Evolutionary conservation across 2,797 vertebrate species (phyloP).

Genomic region (Steatocranus sp.): DNA sequence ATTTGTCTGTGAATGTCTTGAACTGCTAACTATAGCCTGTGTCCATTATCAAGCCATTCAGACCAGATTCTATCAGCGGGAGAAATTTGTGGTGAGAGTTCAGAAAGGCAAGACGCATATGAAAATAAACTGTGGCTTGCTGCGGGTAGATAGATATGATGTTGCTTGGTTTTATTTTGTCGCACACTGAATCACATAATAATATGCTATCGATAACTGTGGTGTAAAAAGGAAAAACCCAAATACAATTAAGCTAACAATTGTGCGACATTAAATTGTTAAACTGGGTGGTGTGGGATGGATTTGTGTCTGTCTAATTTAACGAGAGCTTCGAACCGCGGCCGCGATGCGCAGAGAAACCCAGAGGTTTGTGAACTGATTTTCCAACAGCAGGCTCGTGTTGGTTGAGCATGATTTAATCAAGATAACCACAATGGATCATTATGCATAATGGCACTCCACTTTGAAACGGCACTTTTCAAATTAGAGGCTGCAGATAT

Average conservation of each 20-base stretch:
- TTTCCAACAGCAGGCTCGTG: background rate
- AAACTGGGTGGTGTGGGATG: background rate
- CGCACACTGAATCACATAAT: background rate
- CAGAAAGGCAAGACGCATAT: accelerated
- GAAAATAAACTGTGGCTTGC: background rate
- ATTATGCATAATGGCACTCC: slow-evolving; percentile 30
- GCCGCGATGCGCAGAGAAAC: background rate
- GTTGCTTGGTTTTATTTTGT: background rate
- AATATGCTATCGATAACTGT: background rate
- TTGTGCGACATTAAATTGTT: background rate
- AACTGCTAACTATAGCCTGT: background rate
- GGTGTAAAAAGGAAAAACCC: background rate
- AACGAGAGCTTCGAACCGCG: background rate
- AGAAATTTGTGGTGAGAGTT: background rate
- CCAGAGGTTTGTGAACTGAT: background rate
- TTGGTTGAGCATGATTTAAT: slow-evolving; percentile 29
- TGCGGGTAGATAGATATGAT: background rate
- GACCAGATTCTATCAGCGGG: background rate
- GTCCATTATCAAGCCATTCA: background rate
- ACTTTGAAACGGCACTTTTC: slow-evolving; percentile 26
- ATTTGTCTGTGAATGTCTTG: background rate
- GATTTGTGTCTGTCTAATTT: background rate
- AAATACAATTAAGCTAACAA: background rate
- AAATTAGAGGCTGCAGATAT: slow-evolving; percentile 34
- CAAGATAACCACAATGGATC: slow-evolving; percentile 39